Evolutionary conservation across 2,113 vertebrate genomes (phyloP).

Genomic region (Gobio gobio): DNA sequence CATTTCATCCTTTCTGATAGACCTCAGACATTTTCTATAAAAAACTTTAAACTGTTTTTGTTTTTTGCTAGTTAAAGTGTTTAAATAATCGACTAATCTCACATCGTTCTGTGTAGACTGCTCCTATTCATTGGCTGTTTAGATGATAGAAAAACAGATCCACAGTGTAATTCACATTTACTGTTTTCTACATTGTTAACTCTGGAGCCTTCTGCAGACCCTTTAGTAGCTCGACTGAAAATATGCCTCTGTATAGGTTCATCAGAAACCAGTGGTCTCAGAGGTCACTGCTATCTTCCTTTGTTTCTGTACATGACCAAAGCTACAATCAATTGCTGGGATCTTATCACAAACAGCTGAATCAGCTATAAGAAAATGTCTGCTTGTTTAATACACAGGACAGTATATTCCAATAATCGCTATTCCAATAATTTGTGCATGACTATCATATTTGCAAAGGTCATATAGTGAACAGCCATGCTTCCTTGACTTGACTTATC

Average conservation of each 20-base stretch:
- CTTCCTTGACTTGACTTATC: not conserved
- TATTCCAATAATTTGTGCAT: constrained; percentile 7
- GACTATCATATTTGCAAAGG: constrained; percentile 25
- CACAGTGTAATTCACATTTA: not conserved
- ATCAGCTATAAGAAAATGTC: constrained; percentile 18
- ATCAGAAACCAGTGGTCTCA: not conserved
- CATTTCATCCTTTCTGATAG: not conserved
- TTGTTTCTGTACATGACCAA: constrained; percentile 4
- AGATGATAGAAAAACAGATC: not conserved
- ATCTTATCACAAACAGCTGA: constrained; percentile 11
- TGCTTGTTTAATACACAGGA: constrained; percentile 19
- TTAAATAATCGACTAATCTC: not conserved
- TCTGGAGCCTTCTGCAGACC: not conserved
- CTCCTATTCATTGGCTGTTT: not conserved
- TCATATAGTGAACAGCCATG: not conserved
- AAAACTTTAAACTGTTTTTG: not conserved
- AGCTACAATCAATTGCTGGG: constrained; percentile 15
- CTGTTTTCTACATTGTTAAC: constrained; percentile 2
- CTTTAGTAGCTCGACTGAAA: not conserved
- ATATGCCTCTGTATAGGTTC: not conserved
- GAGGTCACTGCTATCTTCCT: not conserved
- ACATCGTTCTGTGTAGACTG: not conserved
- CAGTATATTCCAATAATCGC: constrained; percentile 18
- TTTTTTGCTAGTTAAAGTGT: not conserved
- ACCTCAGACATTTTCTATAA: constrained; percentile 22